Base-by-base conservation (phyloP, 1,140 invertebrate species). In the Bombus haemorrhoidalis region DNA sequence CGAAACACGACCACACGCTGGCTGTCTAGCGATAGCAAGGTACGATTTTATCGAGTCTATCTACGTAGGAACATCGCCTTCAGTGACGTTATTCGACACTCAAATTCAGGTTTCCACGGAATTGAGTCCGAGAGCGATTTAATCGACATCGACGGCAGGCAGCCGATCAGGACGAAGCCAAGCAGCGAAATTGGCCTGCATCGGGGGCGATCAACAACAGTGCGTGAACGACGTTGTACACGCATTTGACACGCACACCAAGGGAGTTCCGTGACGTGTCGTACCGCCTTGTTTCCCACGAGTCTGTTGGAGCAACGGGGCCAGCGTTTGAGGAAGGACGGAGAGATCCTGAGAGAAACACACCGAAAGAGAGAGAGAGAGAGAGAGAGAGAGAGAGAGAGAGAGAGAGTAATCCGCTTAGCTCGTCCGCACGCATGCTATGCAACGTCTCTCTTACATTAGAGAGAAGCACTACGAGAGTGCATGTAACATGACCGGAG, bases 361-460 rank as follows among this genome's bases (percentile, higher is more conserved):
- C 13, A 12, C 2, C 25, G 37, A 28, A n/a, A 32, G 76, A 9
- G 32, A 43, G 18, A 53, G 66, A 59, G 18, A 62, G 43, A 64
- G 59, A 43, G 66, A 59, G 18, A 62, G 43, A 64, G 59, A 43
- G 59, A 43, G 66, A 59, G 18, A 62, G 43, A 64, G 59, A 43
- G 53, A 37, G 47, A 62, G 85, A 41, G 86, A 74, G 47, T 91
- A 91, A 91, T 91, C 90, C 88, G 87, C 90, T 91, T 91, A 90
- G 88, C 84, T 78, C 88, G 81, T 47, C 90, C 74, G 77, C 90
- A 91, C 88, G 87, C 87, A 85, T 73, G 79, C 72, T 73, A 68
- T 72, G 83, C 71, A 57, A 74, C 80, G 71, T 91, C 83, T 88
- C 88, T 88, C 83, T 88, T 90, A 59, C 59, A 41, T 43, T 74